Evolutionary conservation across 2,113 vertebrate genomes (phyloP), one percentile per base, ranked within the genome.

Genomic region (Emydura subglobosa): DNA sequence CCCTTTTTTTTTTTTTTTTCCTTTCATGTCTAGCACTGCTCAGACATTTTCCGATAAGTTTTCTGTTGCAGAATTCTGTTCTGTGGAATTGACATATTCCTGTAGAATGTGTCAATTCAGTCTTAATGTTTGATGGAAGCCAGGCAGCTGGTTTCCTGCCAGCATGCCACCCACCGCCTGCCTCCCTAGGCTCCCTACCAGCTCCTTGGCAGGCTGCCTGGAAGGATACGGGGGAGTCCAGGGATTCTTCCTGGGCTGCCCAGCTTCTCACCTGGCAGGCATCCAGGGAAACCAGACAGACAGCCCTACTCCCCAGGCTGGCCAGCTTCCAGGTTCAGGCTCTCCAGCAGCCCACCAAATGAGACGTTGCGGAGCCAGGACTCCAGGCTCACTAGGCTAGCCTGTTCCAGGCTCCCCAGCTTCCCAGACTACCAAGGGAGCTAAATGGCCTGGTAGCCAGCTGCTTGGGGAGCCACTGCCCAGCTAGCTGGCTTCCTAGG

Each of bases 251-350:
- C 89, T 83, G 79, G 10, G 44, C 42, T 91, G 55, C 92, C 39
- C 29, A 49, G 42, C 86, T 82, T 88, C 92, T 79, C 79, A 57
- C 34, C 19, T 44, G 88, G 57, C 81, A 87, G 90, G 82, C 91
- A 95, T 88, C 92, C 79, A 83, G 57, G 76, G 80, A 51, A 39
- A 91, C 72, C 65, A 31, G 7, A 59, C 68, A 8, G 76, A 3
- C 16, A 89, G 50, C 54, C 16, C n/a, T 5, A 1, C 8, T 72
- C 57, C 79, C 85, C 79, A 85, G 59, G 59, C 13, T 61, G 29
- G 90, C 79, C 97, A 94, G 4, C 74, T 91, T 61, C 29, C 6
- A 2, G 83, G 65, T 34, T 88, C 53, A 53, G 34, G 24, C 57
- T 8, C 24, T 74, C 53, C 57, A 25, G 29, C 79, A 42, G 25